Percentiles rank a stretch among this genome's conserved stretches.
Conservation (phyloP, 2,113 vertebrate species). For the Calyptommatus sinebrachiatus region DNA sequence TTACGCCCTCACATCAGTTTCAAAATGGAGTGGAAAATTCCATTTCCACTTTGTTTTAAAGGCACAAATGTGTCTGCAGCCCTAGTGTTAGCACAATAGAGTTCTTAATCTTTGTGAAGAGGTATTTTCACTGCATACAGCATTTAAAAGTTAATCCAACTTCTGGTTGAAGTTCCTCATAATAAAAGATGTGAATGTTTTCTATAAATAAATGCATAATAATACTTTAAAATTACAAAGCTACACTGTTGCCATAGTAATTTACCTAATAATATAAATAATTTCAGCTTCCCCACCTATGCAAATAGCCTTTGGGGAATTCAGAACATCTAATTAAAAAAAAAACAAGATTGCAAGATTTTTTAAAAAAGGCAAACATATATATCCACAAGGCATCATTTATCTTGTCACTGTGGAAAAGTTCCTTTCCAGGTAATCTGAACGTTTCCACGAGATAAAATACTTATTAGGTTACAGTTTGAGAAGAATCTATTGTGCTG, state of each 20-base stretch:
- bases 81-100: too few species aligned
- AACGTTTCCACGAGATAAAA: not conserved
- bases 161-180: not conserved
- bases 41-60: too few species aligned
- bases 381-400: constrained; percentile 14
- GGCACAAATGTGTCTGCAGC: too few species aligned
- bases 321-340: not conserved
- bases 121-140: not conserved
- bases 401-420: not conserved
- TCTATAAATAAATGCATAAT: not conserved
- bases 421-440: not conserved
- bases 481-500: constrained; percentile 20
- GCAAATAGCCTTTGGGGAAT: constrained; percentile 8
- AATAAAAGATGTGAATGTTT: not conserved
- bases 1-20: too few species aligned
- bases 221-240: not conserved
- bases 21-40: too few species aligned
- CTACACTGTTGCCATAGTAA: not conserved
- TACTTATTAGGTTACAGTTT: not conserved
- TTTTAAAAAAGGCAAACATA: not conserved
- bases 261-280: constrained; percentile 2
- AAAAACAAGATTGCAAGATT: constrained; percentile 11
- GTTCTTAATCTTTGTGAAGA: not conserved
- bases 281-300: not conserved
- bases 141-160: not conserved